Base-by-base conservation (phyloP, 1,140 invertebrate genomes). In the Galleria mellonella region DNA sequence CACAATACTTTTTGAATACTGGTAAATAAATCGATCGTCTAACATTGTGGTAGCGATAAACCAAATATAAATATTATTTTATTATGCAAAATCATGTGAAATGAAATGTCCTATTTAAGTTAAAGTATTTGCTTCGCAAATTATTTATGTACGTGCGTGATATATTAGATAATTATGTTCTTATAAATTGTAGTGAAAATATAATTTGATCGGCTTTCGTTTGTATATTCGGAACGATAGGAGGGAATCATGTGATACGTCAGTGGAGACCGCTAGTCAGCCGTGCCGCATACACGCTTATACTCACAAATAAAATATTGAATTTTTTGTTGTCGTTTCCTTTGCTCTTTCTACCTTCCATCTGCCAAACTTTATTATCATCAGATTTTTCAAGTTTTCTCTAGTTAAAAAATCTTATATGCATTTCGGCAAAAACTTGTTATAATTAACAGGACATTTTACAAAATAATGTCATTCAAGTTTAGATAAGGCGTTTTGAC, bases 301-400 rank as follows among this genome's bases (percentile, higher is more conserved):
- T 79, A 83, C 71, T 83, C 76, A 83, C 71, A 72, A 83, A 78
- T 78, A 70, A 83, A 76, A 78, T 58, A 71, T 66, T 67, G 68
- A 78, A 79, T 77, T 78, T 65, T 71, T 37, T 27, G 7, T n/a
- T 8, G 9, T 43, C 57, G 48, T 62, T 62, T 71, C 62, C 44
- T 54, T 41, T 31, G 12, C 5, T 12, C n/a, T n/a, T n/a, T 9
- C 10, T 31, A 31, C 9, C 9, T 31, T 31, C 10, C 8, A n/a
- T 8, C 30, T 3, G 8, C 2, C 9, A 4, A 10, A 31, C 30
- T 8, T 31, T 31, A 9, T 4, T 29, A 29, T 29, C n/a, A n/a
- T n/a, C n/a, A n/a, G n/a, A n/a, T n/a, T n/a, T n/a, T n/a, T n/a
- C n/a, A n/a, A n/a, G n/a, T n/a, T n/a, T n/a, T n/a, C n/a, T n/a